phyloP scores from a whole-genome alignment of 1,140 invertebrate genomes.

The Ceratosolen solmsi region DNA sequence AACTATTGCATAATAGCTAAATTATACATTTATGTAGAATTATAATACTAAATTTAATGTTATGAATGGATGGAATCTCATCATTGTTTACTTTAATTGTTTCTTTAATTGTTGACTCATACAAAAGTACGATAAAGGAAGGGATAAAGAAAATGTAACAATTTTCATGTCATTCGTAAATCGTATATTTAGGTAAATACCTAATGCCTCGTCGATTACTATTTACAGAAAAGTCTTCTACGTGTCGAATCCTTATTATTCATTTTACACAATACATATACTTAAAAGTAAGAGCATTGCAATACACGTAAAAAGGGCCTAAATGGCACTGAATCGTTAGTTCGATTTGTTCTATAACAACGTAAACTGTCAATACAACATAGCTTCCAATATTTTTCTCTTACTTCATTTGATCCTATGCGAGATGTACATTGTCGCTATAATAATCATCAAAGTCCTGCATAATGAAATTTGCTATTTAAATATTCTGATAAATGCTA shows the following conservation, averaged over 20 bases:
- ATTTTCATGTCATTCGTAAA: slow-evolving; percentile 46
- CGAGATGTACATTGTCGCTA: slow-evolving; percentile 46
- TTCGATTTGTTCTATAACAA: slow-evolving; percentile 53
- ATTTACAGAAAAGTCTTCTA: slow-evolving; percentile 72
- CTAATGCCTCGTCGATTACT: slow-evolving; percentile 71
- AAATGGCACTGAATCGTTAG: slow-evolving; percentile 62
- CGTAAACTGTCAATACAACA: slow-evolving; percentile 56
- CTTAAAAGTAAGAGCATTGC: slow-evolving; percentile 68
- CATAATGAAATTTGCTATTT: slow-evolving; percentile 36
- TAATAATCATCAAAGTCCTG: slow-evolving; percentile 43
- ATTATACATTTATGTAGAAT: too few species aligned
- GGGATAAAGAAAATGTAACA: slow-evolving; percentile 28
- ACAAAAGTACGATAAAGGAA: too few species aligned
- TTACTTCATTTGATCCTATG: slow-evolving; percentile 49
- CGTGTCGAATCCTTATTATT: slow-evolving; percentile 70
- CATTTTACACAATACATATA: slow-evolving; percentile 73
- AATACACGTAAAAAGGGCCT: slow-evolving; percentile 61
- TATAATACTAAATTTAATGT: too few species aligned
- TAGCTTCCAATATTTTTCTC: slow-evolving; percentile 51
- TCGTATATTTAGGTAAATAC: slow-evolving; percentile 64
- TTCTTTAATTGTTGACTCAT: too few species aligned
- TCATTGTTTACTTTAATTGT: too few species aligned
- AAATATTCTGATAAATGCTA: slow-evolving; percentile 43
- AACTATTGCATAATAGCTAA: too few species aligned
- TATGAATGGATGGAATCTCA: too few species aligned